Conservation (phyloP, 1,140 invertebrate genomes). For the Bombus sylvicola region DNA sequence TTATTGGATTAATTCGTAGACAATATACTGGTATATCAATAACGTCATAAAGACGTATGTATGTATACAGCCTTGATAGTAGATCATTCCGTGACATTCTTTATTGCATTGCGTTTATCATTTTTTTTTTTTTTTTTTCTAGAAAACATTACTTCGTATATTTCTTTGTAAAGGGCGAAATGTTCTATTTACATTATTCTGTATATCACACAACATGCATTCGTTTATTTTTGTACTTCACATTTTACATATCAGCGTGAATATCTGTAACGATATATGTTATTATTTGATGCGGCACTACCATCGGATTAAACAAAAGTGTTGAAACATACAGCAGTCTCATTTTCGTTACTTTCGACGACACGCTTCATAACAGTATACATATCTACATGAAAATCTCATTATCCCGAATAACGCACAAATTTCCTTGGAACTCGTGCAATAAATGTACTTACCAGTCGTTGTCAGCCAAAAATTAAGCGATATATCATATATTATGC, state of each 20-base stretch:
- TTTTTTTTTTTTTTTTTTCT: too few relatives aligned
- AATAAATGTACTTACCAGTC: neutral
- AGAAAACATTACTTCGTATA: too few relatives aligned
- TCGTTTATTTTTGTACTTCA: neutral
- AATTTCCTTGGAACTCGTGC: neutral
- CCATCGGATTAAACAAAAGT: neutral
- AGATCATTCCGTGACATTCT: too few relatives aligned
- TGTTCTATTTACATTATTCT: neutral
- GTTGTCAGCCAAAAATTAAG: neutral
- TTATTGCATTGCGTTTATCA: too few relatives aligned
- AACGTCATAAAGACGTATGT: too few relatives aligned
- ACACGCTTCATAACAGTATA: neutral
- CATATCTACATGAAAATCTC: neutral
- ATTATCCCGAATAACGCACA: neutral
- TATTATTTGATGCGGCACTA: neutral
- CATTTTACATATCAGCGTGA: neutral
- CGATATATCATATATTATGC: neutral
- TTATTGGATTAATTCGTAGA: too few relatives aligned
- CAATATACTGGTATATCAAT: accelerated
- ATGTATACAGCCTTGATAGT: too few relatives aligned
- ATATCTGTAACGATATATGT: neutral
- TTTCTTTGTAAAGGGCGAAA: neutral
- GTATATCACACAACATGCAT: neutral
- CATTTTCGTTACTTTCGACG: neutral
- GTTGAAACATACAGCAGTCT: neutral